These are phyloP conservation scores for Galerucella calmariensis DNA, from an alignment of 2,888 invertebrate genomes.

Conservation along the genomic window DNA sequence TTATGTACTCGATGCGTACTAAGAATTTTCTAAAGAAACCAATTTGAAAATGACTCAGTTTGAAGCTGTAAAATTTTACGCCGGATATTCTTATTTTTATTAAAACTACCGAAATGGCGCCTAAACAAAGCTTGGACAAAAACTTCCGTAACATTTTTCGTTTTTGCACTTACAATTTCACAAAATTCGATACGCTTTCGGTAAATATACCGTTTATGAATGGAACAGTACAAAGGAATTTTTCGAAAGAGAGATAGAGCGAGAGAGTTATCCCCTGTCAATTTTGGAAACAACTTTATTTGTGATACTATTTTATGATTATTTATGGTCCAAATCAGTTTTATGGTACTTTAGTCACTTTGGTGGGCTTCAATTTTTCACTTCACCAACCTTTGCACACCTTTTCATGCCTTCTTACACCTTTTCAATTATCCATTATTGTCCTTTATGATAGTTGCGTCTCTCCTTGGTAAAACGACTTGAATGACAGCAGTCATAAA, in stretches of 20 bases:
- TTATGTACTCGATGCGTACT: no score
- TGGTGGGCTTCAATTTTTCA: constrained; percentile 17
- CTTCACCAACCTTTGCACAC: neutral
- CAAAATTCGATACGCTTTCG: constrained; percentile 17
- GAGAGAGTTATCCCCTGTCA: constrained; percentile 10
- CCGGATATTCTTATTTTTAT: neutral
- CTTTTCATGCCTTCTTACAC: constrained; percentile 13
- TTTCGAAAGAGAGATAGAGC: neutral
- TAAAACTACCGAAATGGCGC: neutral
- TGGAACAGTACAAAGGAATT: constrained; percentile 1
- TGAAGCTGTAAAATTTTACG: no score
- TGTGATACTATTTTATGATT: constrained; percentile 16
- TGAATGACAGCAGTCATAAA: neutral
- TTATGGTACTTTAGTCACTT: constrained; percentile 19
- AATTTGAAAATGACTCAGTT: no score
- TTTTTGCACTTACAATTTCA: constrained; percentile 8
- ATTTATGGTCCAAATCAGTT: constrained; percentile 19
- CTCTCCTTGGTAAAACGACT: constrained; percentile 13
- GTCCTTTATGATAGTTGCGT: constrained; percentile 14
- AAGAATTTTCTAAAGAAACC: no score
- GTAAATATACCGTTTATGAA: constrained; percentile 18
- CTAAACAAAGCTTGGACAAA: constrained; percentile 1
- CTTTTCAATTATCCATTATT: constrained; percentile 15
- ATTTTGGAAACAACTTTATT: constrained; percentile 12
- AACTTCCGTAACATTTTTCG: neutral